phyloP scores from a whole-genome alignment of 1,140 invertebrate genomes.

The Aplysia californica region DNA sequence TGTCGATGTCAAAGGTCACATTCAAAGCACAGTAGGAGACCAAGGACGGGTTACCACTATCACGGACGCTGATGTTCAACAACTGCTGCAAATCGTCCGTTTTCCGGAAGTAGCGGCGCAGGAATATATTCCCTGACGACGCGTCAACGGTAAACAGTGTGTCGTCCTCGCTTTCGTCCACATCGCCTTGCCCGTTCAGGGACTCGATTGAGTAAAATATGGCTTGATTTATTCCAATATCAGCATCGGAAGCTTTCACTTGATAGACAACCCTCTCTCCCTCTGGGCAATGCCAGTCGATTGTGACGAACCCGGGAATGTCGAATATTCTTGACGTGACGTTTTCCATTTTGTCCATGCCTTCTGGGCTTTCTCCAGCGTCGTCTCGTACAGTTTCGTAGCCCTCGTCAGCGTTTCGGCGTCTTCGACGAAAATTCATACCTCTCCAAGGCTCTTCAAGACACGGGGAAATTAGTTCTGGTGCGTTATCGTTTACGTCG shows the following conservation, averaged over 20 bases:
- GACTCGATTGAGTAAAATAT: background rate
- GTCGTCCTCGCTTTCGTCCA: background rate
- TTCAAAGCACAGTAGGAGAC: background rate
- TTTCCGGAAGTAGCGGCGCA: background rate
- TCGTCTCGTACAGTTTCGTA: too few species aligned
- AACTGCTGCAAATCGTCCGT: background rate
- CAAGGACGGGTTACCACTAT: background rate
- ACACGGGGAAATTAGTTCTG: background rate
- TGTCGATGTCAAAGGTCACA: background rate
- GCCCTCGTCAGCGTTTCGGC: too few species aligned
- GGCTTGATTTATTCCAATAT: background rate
- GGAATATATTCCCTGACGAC: background rate
- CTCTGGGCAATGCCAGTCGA: conserved; percentile 3
- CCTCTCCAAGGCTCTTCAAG: too few species aligned
- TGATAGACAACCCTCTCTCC: background rate
- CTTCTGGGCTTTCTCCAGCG: background rate
- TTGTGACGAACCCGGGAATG: background rate
- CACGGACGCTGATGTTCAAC: background rate
- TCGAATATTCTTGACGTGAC: background rate
- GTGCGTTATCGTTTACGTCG: conserved; percentile 1
- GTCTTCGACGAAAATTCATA: too few species aligned
- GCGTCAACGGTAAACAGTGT: background rate
- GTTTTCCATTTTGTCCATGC: background rate
- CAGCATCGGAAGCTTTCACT: background rate
- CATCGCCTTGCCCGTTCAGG: background rate